Evolutionary conservation across 2,888 invertebrate species (phyloP).

Genomic region (Zelleria hepariella): DNA sequence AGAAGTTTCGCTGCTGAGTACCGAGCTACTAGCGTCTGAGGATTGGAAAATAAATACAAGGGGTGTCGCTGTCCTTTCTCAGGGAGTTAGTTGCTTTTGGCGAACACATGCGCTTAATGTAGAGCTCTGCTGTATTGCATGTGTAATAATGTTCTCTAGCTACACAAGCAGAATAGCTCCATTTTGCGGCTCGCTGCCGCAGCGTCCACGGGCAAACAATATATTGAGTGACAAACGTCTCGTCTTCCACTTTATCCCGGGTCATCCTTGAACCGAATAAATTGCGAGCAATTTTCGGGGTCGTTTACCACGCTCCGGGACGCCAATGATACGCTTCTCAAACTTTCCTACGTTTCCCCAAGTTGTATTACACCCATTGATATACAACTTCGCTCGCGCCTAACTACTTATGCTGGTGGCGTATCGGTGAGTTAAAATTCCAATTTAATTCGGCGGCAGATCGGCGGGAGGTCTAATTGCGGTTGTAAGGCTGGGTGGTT

Average conservation of each 20-base stretch:
- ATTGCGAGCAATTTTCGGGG: slow-evolving; percentile 62
- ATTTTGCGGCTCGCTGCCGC: slow-evolving; percentile 10
- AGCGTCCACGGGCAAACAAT: neutral
- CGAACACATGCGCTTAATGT: neutral
- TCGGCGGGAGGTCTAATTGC: neutral
- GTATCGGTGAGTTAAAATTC: neutral
- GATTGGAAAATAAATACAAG: neutral
- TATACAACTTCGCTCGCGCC: neutral
- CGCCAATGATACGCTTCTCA: slow-evolving; percentile 50
- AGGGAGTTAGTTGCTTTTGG: neutral
- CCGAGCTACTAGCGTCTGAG: neutral
- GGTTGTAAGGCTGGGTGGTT: neutral
- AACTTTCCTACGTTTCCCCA: slow-evolving; percentile 26
- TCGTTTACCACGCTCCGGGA: slow-evolving; percentile 58
- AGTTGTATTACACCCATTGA: slow-evolving; percentile 4
- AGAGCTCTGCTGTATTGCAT: neutral
- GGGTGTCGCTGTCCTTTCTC: neutral
- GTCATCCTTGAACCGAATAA: slow-evolving; percentile 64
- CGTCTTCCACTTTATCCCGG: slow-evolving; percentile 51
- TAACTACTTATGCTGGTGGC: neutral
- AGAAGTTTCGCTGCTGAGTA: neutral
- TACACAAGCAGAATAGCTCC: neutral
- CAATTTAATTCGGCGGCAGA: neutral
- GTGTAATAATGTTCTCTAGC: neutral
- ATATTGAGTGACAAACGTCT: slow-evolving; percentile 60